Conservation (phyloP, 2,888 invertebrate species). For the Plebejus anna region DNA sequence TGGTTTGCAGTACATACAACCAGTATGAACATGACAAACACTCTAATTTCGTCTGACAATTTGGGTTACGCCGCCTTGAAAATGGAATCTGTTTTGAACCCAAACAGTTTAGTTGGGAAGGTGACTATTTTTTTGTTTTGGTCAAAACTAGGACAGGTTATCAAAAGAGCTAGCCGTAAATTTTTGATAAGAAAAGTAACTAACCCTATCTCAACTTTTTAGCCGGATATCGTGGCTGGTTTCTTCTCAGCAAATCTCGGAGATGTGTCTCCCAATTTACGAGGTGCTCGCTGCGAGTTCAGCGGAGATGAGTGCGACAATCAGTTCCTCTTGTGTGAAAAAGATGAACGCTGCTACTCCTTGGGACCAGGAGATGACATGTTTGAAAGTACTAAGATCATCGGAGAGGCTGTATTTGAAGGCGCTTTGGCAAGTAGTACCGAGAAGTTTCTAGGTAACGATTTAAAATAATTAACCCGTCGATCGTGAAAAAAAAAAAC, state of each 20-base stretch:
- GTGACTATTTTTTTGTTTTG: conserved; percentile 41
- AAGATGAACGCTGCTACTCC: conserved; percentile 83
- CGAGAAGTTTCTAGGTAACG: not conserved
- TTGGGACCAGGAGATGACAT: conserved; percentile 90
- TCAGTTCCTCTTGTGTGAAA: conserved; percentile 82
- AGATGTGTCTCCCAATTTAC: conserved; percentile 90
- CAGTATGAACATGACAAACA: conserved; percentile 92
- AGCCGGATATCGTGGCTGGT: conserved; percentile 88
- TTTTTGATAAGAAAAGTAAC: not conserved
- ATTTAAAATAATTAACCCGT: not conserved
- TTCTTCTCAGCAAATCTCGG: conserved; percentile 91
- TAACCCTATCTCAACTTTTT: conserved; percentile 36
- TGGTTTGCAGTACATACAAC: conserved; percentile 94
- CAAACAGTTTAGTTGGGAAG: conserved; percentile 65
- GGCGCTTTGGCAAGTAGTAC: conserved; percentile 78
- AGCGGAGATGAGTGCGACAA: conserved; percentile 85
- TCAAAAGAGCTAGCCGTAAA: too few species aligned
- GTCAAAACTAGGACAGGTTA: not conserved
- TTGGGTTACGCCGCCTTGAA: conserved; percentile 88
- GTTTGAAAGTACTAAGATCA: conserved; percentile 90
- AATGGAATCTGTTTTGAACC: conserved; percentile 85
- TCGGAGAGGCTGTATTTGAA: conserved; percentile 83
- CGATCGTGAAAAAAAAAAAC: too few species aligned
- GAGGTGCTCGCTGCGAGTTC: conserved; percentile 86
- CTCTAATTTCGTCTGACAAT: conserved; percentile 89